A percentile compares a stretch with the other conserved stretches of the same genome.
Evolutionary conservation across 2,113 vertebrate species (phyloP).

Genomic region (Thymallus thymallus): DNA sequence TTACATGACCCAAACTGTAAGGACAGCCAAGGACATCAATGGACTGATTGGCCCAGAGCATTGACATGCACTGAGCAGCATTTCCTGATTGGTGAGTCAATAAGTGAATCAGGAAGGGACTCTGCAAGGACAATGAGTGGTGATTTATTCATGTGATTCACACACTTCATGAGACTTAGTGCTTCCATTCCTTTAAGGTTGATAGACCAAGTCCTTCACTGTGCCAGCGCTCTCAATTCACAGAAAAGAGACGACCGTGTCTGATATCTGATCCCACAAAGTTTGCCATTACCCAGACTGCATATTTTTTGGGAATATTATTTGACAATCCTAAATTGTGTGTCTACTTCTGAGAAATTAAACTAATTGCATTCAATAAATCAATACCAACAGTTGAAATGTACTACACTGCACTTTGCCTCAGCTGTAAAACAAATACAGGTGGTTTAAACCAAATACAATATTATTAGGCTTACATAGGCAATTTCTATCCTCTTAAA

Average conservation of each 20-base stretch:
- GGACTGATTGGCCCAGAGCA: neutral
- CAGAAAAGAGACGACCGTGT: constrained; percentile 1
- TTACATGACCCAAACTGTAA: neutral
- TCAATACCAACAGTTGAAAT: neutral
- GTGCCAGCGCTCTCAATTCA: neutral
- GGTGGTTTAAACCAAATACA: neutral
- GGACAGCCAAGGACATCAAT: neutral
- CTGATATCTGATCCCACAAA: neutral
- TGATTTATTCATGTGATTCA: constrained; percentile 44
- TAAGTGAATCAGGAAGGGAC: constrained; percentile 36
- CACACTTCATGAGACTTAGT: neutral
- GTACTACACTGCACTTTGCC: neutral
- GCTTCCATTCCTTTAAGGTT: neutral
- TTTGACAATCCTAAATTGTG: neutral
- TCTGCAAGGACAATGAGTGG: constrained; percentile 40
- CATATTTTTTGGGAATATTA: too few relatives aligned
- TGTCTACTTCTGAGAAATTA: neutral
- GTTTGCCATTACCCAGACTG: neutral
- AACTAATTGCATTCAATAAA: neutral
- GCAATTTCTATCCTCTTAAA: constrained; percentile 14
- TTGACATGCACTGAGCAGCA: constrained; percentile 29
- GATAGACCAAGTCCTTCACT: neutral
- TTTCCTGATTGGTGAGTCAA: constrained; percentile 29
- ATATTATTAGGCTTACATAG: too few relatives aligned
- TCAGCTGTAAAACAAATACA: neutral